Percentiles rank a stretch among this genome's conserved stretches.
Evolutionary conservation across 2,797 vertebrate genomes (phyloP).

Genomic region (Acipenser ruthenus): DNA sequence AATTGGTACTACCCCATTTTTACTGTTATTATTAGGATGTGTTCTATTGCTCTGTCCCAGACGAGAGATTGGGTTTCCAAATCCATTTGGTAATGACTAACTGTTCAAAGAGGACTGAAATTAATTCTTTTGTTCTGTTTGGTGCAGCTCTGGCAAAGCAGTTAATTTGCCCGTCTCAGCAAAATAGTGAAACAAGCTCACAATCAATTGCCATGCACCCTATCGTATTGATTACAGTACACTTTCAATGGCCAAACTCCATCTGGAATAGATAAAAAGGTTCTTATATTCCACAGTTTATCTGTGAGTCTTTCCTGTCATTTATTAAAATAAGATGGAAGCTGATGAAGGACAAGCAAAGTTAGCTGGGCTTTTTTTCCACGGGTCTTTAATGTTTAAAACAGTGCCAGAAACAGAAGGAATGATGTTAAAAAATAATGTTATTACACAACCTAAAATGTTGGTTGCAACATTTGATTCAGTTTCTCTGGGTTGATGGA

Average conservation of each 20-base stretch:
- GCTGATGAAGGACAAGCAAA: constrained; percentile 5
- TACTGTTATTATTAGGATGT: too few relatives aligned
- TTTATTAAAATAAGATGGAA: constrained; percentile 13
- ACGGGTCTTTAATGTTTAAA: not conserved
- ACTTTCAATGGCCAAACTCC: not conserved
- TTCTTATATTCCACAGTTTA: constrained; percentile 3
- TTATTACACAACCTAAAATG: constrained; percentile 6
- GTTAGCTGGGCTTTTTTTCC: too few relatives aligned
- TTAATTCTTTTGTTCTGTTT: too few relatives aligned
- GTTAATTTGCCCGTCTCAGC: too few relatives aligned
- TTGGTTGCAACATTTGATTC: constrained; percentile 25
- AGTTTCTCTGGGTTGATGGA: constrained; percentile 15
- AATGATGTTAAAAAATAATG: not conserved
- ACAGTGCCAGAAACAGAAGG: constrained; percentile 1
- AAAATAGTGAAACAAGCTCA: too few relatives aligned
- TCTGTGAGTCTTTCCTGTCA: constrained; percentile 9
- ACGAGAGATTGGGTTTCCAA: too few relatives aligned
- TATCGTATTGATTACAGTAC: too few relatives aligned
- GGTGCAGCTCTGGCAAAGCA: too few relatives aligned
- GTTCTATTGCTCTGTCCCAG: too few relatives aligned
- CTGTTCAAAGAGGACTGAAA: too few relatives aligned
- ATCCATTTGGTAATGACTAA: too few relatives aligned
- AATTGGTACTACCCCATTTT: too few relatives aligned
- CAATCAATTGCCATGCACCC: not conserved
- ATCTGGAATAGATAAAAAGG: constrained; percentile 4